A percentile compares a stretch with the other conserved stretches of the same genome.
phyloP scores from a whole-genome alignment of 1,140 invertebrate genomes.

The Gonioctena quinquepunctata region DNA sequence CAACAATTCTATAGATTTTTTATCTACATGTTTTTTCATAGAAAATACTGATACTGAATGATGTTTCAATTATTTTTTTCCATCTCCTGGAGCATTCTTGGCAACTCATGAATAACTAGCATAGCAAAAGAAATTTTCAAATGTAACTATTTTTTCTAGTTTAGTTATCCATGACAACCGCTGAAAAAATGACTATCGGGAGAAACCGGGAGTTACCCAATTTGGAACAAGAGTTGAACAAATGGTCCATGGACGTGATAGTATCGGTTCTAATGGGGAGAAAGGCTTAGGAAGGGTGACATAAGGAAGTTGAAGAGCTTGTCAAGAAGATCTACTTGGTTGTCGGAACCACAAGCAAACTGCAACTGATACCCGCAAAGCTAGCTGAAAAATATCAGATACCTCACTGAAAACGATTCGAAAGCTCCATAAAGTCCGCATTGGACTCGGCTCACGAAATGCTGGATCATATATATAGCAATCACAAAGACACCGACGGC shows the following conservation, averaged over 20 bases:
- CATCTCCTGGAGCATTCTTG: too few species aligned
- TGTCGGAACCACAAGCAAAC: slow-evolving; percentile 70
- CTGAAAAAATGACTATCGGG: too few species aligned
- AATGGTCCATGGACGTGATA: slow-evolving; percentile 75
- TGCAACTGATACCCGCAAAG: slow-evolving; percentile 70
- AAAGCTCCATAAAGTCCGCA: slow-evolving; percentile 66
- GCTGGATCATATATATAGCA: slow-evolving; percentile 52
- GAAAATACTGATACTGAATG: too few species aligned
- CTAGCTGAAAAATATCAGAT: slow-evolving; percentile 67
- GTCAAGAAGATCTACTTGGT: slow-evolving; percentile 71
- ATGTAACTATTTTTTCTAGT: too few species aligned
- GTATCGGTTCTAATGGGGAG: slow-evolving; percentile 71
- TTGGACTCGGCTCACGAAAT: slow-evolving; percentile 58
- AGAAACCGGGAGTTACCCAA: slow-evolving; percentile 50
- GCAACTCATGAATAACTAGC: too few species aligned
- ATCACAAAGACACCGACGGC: slow-evolving; percentile 57
- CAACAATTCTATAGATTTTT: too few species aligned
- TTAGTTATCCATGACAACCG: too few species aligned
- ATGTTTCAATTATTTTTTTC: too few species aligned
- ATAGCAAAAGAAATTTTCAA: too few species aligned
- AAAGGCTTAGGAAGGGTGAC: slow-evolving; percentile 51
- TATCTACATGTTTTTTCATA: too few species aligned
- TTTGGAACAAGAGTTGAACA: slow-evolving; percentile 72
- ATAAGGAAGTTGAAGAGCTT: slow-evolving; percentile 59
- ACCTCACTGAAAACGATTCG: slow-evolving; percentile 75